Base-by-base conservation (phyloP, 2,113 vertebrate genomes). In the Capreolus pygargus region DNA sequence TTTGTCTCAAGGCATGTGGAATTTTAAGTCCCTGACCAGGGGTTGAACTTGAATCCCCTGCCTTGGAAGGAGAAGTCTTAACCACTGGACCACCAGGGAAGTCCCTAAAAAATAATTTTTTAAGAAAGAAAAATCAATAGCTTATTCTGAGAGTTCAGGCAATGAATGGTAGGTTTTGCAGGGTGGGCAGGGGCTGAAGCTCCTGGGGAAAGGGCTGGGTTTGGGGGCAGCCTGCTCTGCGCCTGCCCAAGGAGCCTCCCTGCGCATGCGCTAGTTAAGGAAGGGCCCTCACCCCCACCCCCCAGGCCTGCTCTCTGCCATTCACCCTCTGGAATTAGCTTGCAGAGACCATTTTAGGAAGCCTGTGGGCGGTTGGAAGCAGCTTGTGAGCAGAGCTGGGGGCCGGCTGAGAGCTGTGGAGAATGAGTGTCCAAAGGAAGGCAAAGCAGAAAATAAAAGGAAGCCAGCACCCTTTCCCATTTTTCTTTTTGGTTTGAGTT, bases 281-380 rank as follows among this genome's bases (percentile, higher is more conserved):
- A 89, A 60, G 86, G 8, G 3, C 83, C 30, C 39, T 47, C 45
- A 43, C 76, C 47, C 89, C 92, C 92, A 23, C 94, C 91, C 86
- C 19, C 7, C 17, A 74, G 39, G 86, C 94, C 86, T 50, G 30
- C 97, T 94, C 96, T 89, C 94, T 96, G 97, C 97, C 96, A 96
- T 97, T 97, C 97, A 98, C 93, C 97, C 97, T 98, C 97, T 98
- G 97, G 98, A 98, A 98, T 97, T 97, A 98, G 98, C 97, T 97
- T 95, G 83, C 98, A 36, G 96, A 97, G 96, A 96, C 96, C 6
- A 10, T 97, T 98, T 98, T 98, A 96, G 97, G 98, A 97, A 98
- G 97, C 90, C 96, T 17, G 98, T 98, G 98, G 98, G 98, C 50
- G 98, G 94, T 21, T 98, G 95, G 94, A 96, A 97, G 91, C 97